Evolutionary conservation across 2,113 vertebrate species (phyloP).

Genomic region (Campylorhamphus procurvoides): DNA sequence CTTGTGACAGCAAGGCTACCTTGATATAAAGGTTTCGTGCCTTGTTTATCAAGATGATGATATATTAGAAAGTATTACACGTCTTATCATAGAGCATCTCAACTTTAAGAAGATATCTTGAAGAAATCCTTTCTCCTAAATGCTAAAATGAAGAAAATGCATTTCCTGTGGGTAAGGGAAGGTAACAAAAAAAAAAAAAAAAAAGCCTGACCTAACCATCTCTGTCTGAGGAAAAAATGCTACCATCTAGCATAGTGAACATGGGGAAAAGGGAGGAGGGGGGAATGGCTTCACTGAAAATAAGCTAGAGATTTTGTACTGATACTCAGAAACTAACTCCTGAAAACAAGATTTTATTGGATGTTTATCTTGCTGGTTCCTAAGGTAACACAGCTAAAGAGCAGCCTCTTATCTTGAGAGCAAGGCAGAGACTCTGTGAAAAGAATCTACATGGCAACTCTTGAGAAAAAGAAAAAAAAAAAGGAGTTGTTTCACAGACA

Average conservation of each 20-base stretch:
- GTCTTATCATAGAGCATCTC: neutral
- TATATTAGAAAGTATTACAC: neutral
- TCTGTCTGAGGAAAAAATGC: neutral
- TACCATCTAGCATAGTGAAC: neutral
- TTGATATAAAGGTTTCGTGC: neutral
- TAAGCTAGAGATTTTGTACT: slow-evolving; percentile 13
- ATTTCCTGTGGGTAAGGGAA: neutral
- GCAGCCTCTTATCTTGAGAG: slow-evolving; percentile 63
- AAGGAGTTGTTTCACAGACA: slow-evolving; percentile 7
- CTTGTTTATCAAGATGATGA: slow-evolving; percentile 15
- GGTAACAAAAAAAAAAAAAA: neutral
- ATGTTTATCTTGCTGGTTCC: slow-evolving; percentile 54
- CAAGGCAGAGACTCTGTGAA: neutral
- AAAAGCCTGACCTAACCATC: neutral
- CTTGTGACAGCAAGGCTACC: neutral
- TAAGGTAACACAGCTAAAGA: slow-evolving; percentile 59
- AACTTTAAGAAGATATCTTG: neutral
- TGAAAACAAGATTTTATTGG: slow-evolving; percentile 52
- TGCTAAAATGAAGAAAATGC: neutral
- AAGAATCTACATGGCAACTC: slow-evolving; percentile 43
- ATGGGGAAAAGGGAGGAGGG: neutral
- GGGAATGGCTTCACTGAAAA: neutral
- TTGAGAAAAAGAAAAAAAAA: neutral
- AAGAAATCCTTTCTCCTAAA: neutral
- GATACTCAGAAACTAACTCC: slow-evolving; percentile 51